These are phyloP conservation scores for Physeter macrocephalus DNA, from an alignment of 2,113 vertebrate genomes.

Conservation along the genomic window DNA sequence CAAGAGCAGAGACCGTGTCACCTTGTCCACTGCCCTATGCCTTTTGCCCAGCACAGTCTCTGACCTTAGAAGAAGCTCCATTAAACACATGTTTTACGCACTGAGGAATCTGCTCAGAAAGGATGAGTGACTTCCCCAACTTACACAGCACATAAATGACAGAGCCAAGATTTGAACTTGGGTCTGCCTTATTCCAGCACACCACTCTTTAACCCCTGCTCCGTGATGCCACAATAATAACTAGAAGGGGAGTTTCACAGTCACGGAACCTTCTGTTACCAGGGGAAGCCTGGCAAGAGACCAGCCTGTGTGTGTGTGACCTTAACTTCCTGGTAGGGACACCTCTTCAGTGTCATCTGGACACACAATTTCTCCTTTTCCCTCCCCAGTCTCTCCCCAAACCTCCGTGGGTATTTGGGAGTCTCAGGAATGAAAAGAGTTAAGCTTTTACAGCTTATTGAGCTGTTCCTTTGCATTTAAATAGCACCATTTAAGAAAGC, in stretches of 20 bases:
- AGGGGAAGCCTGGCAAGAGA: not conserved
- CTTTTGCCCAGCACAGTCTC: not conserved
- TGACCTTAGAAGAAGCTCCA: not conserved
- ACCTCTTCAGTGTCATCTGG: not conserved
- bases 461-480: slow-evolving; percentile 67
- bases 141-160: not conserved
- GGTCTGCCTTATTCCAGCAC: not conserved
- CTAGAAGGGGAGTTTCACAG: not conserved
- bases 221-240: rapidly evolving
- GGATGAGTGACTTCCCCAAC: not conserved
- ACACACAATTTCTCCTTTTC: not conserved
- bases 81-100: not conserved
- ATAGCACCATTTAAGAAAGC: slow-evolving; percentile 45
- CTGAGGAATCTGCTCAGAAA: not conserved
- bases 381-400: not conserved
- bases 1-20: not conserved
- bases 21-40: not conserved
- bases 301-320: not conserved
- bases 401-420: not conserved
- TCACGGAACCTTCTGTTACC: not conserved
- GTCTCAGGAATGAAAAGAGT: not conserved
- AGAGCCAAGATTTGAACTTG: not conserved
- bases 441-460: not conserved
- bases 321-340: not conserved
- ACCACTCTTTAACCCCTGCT: not conserved